phyloP scores from a whole-genome alignment of 2,113 vertebrate species.

The Charina bottae region DNA sequence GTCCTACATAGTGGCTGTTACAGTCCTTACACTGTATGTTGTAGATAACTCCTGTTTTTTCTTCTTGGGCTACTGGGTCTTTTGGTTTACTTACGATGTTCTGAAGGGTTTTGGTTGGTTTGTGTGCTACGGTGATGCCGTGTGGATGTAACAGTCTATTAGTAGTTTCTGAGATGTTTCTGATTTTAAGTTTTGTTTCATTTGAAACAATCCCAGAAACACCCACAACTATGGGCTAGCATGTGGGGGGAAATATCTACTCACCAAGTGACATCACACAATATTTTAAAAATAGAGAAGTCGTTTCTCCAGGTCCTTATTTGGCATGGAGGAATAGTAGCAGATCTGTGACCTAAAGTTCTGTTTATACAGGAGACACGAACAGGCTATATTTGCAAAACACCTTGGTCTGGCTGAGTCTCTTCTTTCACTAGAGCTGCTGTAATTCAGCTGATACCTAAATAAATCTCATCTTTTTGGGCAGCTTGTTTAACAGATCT shows the following conservation, averaged over 20 bases:
- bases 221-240: constrained; percentile 17
- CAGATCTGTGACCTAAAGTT: constrained; percentile 42
- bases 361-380: constrained; percentile 63
- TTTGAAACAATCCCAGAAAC: not conserved
- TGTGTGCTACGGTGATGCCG: too few species aligned
- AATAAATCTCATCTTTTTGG: constrained; percentile 63
- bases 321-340: constrained; percentile 57
- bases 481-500: constrained; percentile 60
- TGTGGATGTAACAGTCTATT: too few species aligned
- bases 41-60: too few species aligned
- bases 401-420: constrained; percentile 52
- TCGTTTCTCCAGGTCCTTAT: constrained; percentile 64
- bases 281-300: constrained; percentile 63
- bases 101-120: too few species aligned
- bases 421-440: constrained; percentile 51
- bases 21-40: too few species aligned
- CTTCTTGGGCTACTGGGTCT: too few species aligned
- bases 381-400: constrained; percentile 62
- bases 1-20: too few species aligned
- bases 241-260: constrained; percentile 9
- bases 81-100: too few species aligned
- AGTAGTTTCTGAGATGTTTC: too few species aligned
- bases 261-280: constrained; percentile 47
- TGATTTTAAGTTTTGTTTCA: not conserved
- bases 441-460: constrained; percentile 60